Evolutionary conservation across 2,113 vertebrate species (phyloP), one percentile per base, ranked within the genome.

Genomic region (Rousettus leschenaultii): DNA sequence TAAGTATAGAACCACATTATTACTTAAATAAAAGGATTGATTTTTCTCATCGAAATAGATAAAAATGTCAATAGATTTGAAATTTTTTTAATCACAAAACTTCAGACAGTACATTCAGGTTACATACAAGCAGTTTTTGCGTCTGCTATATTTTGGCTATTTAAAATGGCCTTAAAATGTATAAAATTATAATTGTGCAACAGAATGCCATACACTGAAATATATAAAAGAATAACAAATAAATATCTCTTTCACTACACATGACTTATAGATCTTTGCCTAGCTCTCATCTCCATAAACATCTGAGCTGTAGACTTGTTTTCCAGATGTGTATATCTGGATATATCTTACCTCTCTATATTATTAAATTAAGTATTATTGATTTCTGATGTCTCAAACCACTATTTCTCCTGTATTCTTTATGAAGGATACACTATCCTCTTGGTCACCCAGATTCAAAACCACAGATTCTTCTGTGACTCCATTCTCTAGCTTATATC

Each of bases 21-120:
- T 91, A 96, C 85, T 68, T 65, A 79, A 77, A 73, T 61, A 55
- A 65, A 80, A 82, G 40, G 8, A 43, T 65, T 92, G 43, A 26
- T 3, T 91, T 89, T 94, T 87, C 53, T 84, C 22, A n/a, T 93
- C 73, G 43, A 86, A 84, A 91, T n/a, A 77, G n/a, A 84, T 91
- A 4, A 13, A 74, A 85, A 61, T 87, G 4, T 80, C 53, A 68
- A 1, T 15, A 26, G 7, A 86, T 96, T 78, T 93, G 35, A 94
- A 93, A 51, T 89, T 95, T 87, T 88, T 86, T 68, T 88, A 7
- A 53, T 59, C 24, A 78, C 15, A 96, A 15, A 86, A 38, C 22
- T 77, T 22, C 13, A 55, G 89, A 59, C 2, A 78, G 7, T 71
- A 77, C 24, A 45, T 82, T 85, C 40, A 15, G 48, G 21, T 88